Conservation (phyloP, 2,888 invertebrate genomes). For the Metacarcinus magister region DNA sequence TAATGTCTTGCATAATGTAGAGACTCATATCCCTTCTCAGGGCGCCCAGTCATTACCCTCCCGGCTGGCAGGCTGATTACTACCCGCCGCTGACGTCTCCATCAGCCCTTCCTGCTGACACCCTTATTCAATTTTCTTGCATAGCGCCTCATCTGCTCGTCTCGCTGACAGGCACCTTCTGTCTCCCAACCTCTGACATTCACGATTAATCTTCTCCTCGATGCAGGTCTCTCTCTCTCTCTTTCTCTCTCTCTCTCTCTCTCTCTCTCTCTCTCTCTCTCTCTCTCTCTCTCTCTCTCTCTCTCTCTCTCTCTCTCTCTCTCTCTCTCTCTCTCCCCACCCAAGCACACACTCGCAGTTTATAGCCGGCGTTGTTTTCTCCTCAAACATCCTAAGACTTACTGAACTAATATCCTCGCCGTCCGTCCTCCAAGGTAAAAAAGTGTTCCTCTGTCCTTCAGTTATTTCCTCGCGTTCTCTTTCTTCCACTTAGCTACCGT, state of each 20-base stretch:
- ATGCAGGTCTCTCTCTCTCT: constrained; percentile 1
- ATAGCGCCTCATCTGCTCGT: constrained; percentile 45
- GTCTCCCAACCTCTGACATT: constrained; percentile 31
- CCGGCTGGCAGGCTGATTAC: constrained; percentile 45
- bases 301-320: constrained; percentile 35
- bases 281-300: constrained; percentile 54
- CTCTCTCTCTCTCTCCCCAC: neutral
- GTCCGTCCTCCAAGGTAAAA: neutral
- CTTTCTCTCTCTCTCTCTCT: neutral
- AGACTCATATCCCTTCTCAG: constrained; percentile 12
- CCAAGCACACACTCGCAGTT: constrained; percentile 31
- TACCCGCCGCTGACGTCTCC: constrained; percentile 63
- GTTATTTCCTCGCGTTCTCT: neutral
- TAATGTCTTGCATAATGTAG: constrained; percentile 57
- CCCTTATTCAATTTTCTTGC: constrained; percentile 62
- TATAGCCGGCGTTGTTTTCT: neutral
- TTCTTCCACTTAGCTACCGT: neutral
- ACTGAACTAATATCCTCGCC: constrained; percentile 38
- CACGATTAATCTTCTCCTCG: constrained; percentile 35
- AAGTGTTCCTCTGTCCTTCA: constrained; percentile 26
- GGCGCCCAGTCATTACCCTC: constrained; percentile 57
- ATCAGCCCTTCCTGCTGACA: constrained; percentile 45
- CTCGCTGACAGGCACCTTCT: constrained; percentile 6
- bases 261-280: constrained; percentile 63
- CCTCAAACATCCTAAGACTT: constrained; percentile 14